Conservation (phyloP, 1,140 invertebrate genomes). For the Panagrolaimus sp. region DNA sequence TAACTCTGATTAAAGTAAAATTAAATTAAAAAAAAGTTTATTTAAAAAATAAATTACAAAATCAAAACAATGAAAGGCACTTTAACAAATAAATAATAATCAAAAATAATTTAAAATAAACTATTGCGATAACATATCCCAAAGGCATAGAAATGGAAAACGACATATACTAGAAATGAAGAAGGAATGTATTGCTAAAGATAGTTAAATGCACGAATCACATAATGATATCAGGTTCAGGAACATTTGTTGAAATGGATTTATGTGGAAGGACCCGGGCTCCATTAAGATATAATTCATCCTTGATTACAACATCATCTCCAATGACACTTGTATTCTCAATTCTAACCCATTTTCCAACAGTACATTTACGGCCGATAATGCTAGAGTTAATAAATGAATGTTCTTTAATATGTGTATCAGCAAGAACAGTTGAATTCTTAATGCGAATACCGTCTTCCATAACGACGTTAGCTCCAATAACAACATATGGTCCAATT, state of each 20-base stretch:
- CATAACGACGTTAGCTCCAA: slow-evolving; percentile 85
- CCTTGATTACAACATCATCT: slow-evolving; percentile 96
- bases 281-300: slow-evolving; percentile 96
- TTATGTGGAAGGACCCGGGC: slow-evolving; percentile 96
- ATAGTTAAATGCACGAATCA: slow-evolving; percentile 62
- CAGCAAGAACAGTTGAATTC: slow-evolving; percentile 79
- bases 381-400: slow-evolving; percentile 92
- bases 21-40: too few species aligned
- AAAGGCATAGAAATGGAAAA: background rate
- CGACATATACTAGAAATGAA: too few species aligned
- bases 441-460: slow-evolving; percentile 92
- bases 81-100: background rate
- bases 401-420: slow-evolving; percentile 80
- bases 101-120: background rate
- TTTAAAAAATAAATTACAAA: background rate
- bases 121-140: background rate
- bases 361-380: slow-evolving; percentile 86
- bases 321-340: slow-evolving; percentile 94
- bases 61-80: background rate
- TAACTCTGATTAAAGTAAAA: too few species aligned
- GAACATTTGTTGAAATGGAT: slow-evolving; percentile 83
- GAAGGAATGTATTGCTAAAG: slow-evolving; percentile 1
- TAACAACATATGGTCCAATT: slow-evolving; percentile 96
- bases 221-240: slow-evolving; percentile 98
- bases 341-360: slow-evolving; percentile 75